Conservation (phyloP, 2,797 vertebrate species). For the Alca torda region DNA sequence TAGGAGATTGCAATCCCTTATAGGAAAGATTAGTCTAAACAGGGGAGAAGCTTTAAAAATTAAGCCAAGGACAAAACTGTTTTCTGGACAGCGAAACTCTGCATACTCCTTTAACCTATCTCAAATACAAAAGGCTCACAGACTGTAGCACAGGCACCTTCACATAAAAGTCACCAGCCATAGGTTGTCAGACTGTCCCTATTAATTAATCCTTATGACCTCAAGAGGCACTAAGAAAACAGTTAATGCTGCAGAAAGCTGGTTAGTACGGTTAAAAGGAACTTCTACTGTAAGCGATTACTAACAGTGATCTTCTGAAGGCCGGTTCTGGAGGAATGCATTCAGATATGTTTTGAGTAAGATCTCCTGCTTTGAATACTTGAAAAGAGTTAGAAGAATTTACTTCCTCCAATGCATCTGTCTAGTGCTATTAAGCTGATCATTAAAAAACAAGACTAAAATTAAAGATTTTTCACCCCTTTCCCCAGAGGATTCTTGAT, state of each 20-base stretch:
- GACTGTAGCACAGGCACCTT: neutral
- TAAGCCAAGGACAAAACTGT: neutral
- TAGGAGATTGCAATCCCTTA: neutral
- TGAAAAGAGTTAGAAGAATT: neutral
- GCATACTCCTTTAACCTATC: neutral
- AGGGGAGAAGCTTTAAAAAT: neutral
- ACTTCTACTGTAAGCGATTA: neutral
- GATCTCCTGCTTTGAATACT: neutral
- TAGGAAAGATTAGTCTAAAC: neutral
- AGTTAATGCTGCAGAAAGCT: neutral
- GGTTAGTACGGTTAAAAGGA: conserved; percentile 26
- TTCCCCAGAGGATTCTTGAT: neutral
- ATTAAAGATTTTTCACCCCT: neutral
- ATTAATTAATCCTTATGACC: neutral
- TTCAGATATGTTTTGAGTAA: neutral
- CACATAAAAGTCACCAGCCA: neutral
- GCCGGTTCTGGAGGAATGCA: neutral
- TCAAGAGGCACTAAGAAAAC: neutral
- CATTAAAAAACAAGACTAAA: neutral
- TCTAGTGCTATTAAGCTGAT: neutral
- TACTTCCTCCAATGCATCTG: neutral
- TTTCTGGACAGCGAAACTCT: neutral
- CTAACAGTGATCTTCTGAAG: neutral
- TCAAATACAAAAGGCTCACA: neutral
- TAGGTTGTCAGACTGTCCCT: accelerated